Evolutionary conservation across 2,888 invertebrate genomes (phyloP).

Genomic region (Acronicta psi): DNA sequence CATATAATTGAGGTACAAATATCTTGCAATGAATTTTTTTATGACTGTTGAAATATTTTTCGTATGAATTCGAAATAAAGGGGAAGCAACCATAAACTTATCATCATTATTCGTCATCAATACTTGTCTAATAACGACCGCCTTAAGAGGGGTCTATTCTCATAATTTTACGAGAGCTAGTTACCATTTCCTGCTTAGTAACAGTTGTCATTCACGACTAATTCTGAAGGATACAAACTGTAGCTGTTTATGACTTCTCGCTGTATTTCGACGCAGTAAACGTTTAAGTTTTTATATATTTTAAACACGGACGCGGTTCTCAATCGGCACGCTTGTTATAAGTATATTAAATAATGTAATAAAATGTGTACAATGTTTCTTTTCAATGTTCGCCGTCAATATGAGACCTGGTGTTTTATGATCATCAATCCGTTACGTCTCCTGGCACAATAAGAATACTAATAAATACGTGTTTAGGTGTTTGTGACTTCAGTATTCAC

Average conservation of each 20-base stretch:
- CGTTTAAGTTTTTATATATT: conserved; percentile 46
- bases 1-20: background rate
- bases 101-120: background rate
- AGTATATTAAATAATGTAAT: conserved; percentile 50
- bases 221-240: conserved; percentile 56
- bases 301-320: conserved; percentile 39
- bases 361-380: conserved; percentile 57
- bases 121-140: conserved; percentile 20
- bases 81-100: background rate
- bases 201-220: conserved; percentile 65
- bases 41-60: conserved; percentile 10
- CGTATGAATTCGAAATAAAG: conserved; percentile 8
- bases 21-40: background rate
- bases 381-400: conserved; percentile 37
- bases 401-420: background rate
- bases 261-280: conserved; percentile 59
- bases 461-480: conserved; percentile 36
- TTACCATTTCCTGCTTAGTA: conserved; percentile 56
- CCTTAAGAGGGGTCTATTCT: conserved; percentile 35
- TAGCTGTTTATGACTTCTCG: conserved; percentile 56
- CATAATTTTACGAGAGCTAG: conserved; percentile 44
- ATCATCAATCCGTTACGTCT: conserved; percentile 40
- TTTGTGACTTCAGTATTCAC: conserved; percentile 13
- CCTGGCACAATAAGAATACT: conserved; percentile 27
- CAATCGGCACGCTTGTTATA: conserved; percentile 48